These are phyloP conservation scores for Asteroscopus sphinx DNA, from an alignment of 2,888 invertebrate species.

Conservation along the genomic window DNA sequence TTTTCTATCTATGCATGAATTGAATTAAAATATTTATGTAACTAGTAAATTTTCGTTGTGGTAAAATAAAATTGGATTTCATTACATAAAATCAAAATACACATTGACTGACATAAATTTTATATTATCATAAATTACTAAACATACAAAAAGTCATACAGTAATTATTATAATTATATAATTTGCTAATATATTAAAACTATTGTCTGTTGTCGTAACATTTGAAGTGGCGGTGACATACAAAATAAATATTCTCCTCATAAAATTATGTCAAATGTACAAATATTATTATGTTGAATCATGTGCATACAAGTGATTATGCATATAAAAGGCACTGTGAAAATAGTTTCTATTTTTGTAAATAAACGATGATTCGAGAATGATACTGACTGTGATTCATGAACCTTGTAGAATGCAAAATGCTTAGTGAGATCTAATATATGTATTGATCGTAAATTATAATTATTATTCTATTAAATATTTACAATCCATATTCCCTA, in stretches of 20 bases:
- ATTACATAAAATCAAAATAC: conserved; percentile 40
- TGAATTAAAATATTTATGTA: conserved; percentile 19
- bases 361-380: conserved; percentile 78
- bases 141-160: conserved; percentile 55
- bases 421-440: conserved; percentile 68
- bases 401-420: conserved; percentile 43
- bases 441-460: conserved; percentile 51
- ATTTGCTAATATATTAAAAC: conserved; percentile 50
- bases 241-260: conserved; percentile 45
- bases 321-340: conserved; percentile 67
- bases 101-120: conserved; percentile 57
- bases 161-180: conserved; percentile 49
- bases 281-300: conserved; percentile 70
- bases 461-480: conserved; percentile 51
- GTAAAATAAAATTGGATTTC: conserved; percentile 21
- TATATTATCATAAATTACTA: conserved; percentile 59
- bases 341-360: conserved; percentile 86
- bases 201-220: conserved; percentile 41
- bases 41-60: conserved; percentile 28
- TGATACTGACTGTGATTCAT: conserved; percentile 48
- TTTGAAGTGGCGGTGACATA: conserved; percentile 57
- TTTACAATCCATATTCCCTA: conserved; percentile 73
- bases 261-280: conserved; percentile 55
- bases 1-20: conserved; percentile 25
- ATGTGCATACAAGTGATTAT: conserved; percentile 75